Base-by-base conservation (phyloP, 92 coral and sea anemone genomes). In the Zoanthus sociatus region DNA sequence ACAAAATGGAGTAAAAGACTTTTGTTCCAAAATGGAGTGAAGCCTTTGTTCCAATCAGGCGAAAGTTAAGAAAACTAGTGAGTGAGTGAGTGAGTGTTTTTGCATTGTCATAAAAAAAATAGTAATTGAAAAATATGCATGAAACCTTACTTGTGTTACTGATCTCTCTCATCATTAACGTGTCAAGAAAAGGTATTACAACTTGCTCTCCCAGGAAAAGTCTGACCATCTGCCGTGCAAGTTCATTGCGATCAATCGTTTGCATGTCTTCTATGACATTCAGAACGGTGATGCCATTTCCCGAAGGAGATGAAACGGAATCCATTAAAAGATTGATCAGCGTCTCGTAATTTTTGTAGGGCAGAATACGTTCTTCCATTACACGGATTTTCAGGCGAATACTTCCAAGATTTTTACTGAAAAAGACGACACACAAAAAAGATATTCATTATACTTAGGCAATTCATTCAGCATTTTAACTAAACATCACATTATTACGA, bases 371-470 rank as follows among this genome's bases (percentile, higher is more conserved):
- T 77, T 97, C 99, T 71, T 95, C 95, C 50, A 94, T 92, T 42
- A 97, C 84, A 17, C 95, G 94, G 21, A 95, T 91, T 26, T 95
- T 95, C 64, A 97, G 70, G 42, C 99, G 90, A 53, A 97, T 95
- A 72, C 96, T 97, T 37, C 99, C 99, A 21, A 97, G 91, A 63
- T 92, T 93, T 86, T 91, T 94, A 20, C 99, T 97, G 83, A 32
- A 55, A 14, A 58, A 72, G 64, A 54, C 17, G 76, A 31, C 17
- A 77, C 20, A 21, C 13, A n/a, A 37, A 37, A 37, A 37, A 37
- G 2, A 37, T 37, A 4, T 37, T 37, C 4, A 2, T 2, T 37
- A 37, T 37, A 37, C 42, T 37, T 37, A 0, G 42, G 3, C 42
- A 37, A 4, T 37, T 37, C 42, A 37, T 37, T 37, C 42, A 37